Conservation (phyloP, 2,888 invertebrate genomes). For the Sarcophaga rosellei region DNA sequence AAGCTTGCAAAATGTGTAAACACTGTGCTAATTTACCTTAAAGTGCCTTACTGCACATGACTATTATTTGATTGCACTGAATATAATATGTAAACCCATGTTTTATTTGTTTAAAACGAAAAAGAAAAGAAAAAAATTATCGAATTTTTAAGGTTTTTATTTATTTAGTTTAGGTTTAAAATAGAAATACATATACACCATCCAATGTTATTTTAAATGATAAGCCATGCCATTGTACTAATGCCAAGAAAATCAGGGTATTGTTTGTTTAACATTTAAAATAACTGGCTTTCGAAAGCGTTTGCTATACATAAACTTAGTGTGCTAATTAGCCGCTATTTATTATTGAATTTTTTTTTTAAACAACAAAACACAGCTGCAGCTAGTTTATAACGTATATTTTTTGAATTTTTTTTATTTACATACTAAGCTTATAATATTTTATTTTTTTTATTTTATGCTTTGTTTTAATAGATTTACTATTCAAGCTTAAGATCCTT, state of each 20-base stretch:
- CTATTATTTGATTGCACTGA: no score
- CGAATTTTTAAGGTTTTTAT: neutral
- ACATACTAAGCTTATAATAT: neutral
- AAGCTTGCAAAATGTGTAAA: no score
- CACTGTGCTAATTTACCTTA: no score
- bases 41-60: no score
- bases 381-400: conserved; percentile 69
- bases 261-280: conserved; percentile 47
- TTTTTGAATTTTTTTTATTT: conserved; percentile 33
- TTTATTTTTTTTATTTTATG: no score
- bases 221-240: conserved; percentile 26
- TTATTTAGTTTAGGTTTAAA: neutral
- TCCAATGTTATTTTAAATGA: conserved; percentile 5
- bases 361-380: conserved; percentile 70
- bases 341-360: neutral
- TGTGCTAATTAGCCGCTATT: conserved; percentile 46
- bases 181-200: neutral
- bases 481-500: no score
- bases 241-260: conserved; percentile 23
- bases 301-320: conserved; percentile 15
- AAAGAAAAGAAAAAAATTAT: neutral
- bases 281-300: conserved; percentile 60
- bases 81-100: neutral
- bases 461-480: no score
- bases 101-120: neutral